A percentile compares a stretch with the other conserved stretches of the same genome.
Evolutionary conservation across 1,140 invertebrate genomes (phyloP).

Genomic region (Drosophila sp.): DNA sequence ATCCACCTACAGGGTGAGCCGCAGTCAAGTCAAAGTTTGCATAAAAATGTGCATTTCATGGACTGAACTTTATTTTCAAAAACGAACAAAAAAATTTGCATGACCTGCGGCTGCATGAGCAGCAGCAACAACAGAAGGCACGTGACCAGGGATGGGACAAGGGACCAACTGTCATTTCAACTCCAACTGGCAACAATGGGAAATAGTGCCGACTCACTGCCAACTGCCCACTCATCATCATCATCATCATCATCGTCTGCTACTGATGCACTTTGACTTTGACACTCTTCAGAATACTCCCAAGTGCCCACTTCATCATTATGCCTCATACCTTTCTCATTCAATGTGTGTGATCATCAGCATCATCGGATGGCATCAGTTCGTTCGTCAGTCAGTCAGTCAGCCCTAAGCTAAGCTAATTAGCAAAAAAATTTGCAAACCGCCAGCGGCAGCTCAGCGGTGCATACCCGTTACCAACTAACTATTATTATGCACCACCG

Average conservation of each 20-base stretch:
- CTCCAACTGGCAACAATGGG: not conserved
- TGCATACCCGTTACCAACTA: conserved; percentile 36
- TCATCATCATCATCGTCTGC: not conserved
- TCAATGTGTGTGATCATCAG: not conserved
- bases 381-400: conserved; percentile 6
- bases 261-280: conserved; percentile 49
- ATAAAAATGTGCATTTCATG: conserved; percentile 37
- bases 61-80: conserved; percentile 19
- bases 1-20: conserved; percentile 3
- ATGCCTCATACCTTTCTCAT: not conserved
- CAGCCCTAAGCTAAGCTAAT: conserved; percentile 61
- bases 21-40: conserved; percentile 34
- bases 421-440: conserved; percentile 62
- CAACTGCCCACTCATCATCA: conserved; percentile 67
- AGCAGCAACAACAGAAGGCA: conserved; percentile 18
- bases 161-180: conserved; percentile 45
- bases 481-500: not conserved
- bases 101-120: conserved; percentile 49
- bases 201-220: conserved; percentile 56
- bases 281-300: conserved; percentile 34
- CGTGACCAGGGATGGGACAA: conserved; percentile 16
- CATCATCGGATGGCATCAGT: conserved; percentile 1
- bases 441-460: conserved; percentile 37
- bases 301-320: conserved; percentile 51
- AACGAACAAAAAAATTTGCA: conserved; percentile 41